Percentiles rank a stretch among this genome's conserved stretches.
Conservation (phyloP, 2,797 vertebrate genomes). For the Hippocampus kuda region DNA sequence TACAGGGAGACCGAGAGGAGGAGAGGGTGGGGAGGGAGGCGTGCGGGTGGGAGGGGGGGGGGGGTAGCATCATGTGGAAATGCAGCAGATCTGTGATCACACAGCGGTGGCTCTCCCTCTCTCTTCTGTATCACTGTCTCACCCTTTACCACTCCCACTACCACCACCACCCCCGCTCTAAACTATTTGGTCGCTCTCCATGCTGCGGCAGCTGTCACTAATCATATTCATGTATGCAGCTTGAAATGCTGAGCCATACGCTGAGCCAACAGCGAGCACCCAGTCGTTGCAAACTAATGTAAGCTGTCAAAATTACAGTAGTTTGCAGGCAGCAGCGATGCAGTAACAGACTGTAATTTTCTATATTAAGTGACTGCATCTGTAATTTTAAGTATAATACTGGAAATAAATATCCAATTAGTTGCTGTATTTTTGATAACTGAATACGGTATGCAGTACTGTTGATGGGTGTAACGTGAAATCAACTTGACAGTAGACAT, state of each 20-base stretch:
- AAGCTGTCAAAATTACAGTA: too few species aligned
- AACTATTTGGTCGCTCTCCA: not conserved
- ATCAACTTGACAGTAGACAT: too few species aligned
- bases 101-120: slow-evolving; percentile 30
- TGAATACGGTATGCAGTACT: too few species aligned
- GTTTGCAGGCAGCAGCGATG: too few species aligned
- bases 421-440: too few species aligned
- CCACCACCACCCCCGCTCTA: slow-evolving; percentile 24
- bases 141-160: slow-evolving; percentile 5
- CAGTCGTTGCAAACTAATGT: not conserved
- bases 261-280: not conserved
- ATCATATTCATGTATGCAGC: slow-evolving; percentile 50
- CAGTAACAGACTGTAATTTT: too few species aligned
- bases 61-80: slow-evolving; percentile 57
- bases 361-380: too few species aligned
- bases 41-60: not conserved
- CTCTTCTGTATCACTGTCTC: slow-evolving; percentile 21
- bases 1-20: slow-evolving; percentile 32
- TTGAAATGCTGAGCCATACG: slow-evolving; percentile 25
- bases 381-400: too few species aligned
- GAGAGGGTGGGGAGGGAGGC: slow-evolving; percentile 6
- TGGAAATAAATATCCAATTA: too few species aligned
- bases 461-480: too few species aligned
- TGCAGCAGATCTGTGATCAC: slow-evolving; percentile 55
- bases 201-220: slow-evolving; percentile 49